Evolutionary conservation across 2,797 vertebrate genomes (phyloP), one percentile per base, ranked within the genome.

Genomic region (Triplophysa yarkandensis): DNA sequence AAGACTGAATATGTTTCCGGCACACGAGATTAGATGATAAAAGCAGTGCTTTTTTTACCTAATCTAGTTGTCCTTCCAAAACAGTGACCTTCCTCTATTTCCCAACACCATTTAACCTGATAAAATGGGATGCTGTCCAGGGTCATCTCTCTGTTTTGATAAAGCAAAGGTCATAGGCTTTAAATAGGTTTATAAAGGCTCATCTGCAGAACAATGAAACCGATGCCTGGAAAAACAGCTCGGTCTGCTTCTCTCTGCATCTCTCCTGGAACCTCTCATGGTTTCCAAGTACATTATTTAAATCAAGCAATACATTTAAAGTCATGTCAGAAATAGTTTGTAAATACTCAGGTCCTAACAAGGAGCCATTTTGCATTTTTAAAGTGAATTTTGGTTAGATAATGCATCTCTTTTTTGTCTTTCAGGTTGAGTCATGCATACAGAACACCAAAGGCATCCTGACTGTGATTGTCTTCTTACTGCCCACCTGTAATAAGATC

Each of bases 401-500:
- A 58, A 60, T 76, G 19, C n/a, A 19, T 60, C 41, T 32, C 28
- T 55, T 27, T 71, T 19, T 71, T 55, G n/a, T 55, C 5, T 61
- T 13, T 48, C n/a, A 99, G 97, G 95, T 98, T 86, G 97, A 98
- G 61, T 92, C 92, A 0, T 95, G 92, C 80, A 95, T 99, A 87
- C 93, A 94, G 80, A 94, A 93, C 85, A 92, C 94, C 69, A 95
- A 92, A 86, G 88, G 88, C 3, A 81, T 95, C 76, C 88, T 98
- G 93, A 89, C 90, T 32, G 85, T 93, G 4, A 82, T 97, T 68
- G 85, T 92, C 21, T 92, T 91, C 0, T 88, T 98, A 64, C 93
- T 98, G 65, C 93, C 96, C 0, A 83, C 95, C 74, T 96, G 95
- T 86, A 94, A 88, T 87, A 96, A 92, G 83, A 88, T 98, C 79